Base-by-base conservation (phyloP, 2,113 vertebrate genomes). In the Protomyctophum bolini region DNA sequence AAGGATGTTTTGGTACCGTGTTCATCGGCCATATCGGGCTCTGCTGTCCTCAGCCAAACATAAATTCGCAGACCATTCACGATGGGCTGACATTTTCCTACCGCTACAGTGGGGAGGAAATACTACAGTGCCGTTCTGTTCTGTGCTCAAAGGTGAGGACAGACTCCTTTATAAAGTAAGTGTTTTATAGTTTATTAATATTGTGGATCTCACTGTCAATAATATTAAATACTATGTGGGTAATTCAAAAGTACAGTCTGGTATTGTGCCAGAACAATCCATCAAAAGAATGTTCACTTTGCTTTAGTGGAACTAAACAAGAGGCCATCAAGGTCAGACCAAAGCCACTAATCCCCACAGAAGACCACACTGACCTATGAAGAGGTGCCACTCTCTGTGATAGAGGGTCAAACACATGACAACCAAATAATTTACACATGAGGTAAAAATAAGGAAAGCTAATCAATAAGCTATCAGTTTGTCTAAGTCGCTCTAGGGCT, bases 61-160 rank as follows among this genome's bases (percentile, higher is more conserved):
- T 86, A 89, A 85, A 85, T 87, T 87, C 78, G 76, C 15, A 69
- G 83, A 77, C 84, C 81, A 88, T 88, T 91, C 81, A 73, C 48
- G 58, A 54, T 73, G 60, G 76, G 28, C 77, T 86, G 84, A 81
- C 73, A 77, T 87, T 87, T 86, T 87, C 74, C 75, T 58, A 2
- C 63, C 41, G 75, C 74, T 77, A 56, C 73, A 68, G 60, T 6
- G 6, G 58, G 51, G 60, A 28, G 51, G 29, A 72, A 63, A 68
- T 14, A 70, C 78, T 69, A 77, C 70, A 83, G 46, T 71, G 60
- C 63, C 54, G 57, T 68, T 63, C 76, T 86, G 77, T 72, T 79
- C 79, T 64, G 62, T 33, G 29, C 48, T 58, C 33, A 8, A 65
- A 75, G 60, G 59, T 84, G 71, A 54, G 61, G 81, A 82, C 61